phyloP scores from a whole-genome alignment of 2,888 invertebrate species.

The Tachina fera region DNA sequence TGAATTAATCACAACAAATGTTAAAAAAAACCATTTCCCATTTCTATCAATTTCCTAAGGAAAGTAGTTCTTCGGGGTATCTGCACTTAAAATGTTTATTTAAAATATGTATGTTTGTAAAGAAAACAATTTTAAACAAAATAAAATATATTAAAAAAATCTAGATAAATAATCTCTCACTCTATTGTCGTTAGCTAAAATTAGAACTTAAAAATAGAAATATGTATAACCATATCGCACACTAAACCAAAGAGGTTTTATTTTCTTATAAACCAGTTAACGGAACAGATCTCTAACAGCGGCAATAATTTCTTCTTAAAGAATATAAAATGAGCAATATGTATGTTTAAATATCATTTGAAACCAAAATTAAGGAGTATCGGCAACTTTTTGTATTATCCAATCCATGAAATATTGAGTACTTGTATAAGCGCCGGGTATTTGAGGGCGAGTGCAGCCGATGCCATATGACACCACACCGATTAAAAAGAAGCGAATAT shows the following conservation, averaged over 20 bases:
- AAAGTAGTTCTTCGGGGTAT: background rate
- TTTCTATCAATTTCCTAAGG: too few relatives aligned
- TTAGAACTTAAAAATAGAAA: slow-evolving; percentile 40
- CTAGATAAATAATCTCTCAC: slow-evolving; percentile 65
- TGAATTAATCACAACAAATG: background rate
- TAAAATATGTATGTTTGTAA: too few relatives aligned
- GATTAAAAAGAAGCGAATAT: slow-evolving; percentile 83
- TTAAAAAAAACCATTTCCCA: slow-evolving; percentile 1
- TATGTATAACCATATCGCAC: too few relatives aligned
- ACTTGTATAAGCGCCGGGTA: slow-evolving; percentile 87
- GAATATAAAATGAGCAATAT: too few relatives aligned
- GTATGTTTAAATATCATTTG: background rate
- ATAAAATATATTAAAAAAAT: slow-evolving; percentile 29
- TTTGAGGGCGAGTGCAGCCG: slow-evolving; percentile 86
- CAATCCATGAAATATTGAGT: slow-evolving; percentile 86
- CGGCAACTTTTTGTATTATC: slow-evolving; percentile 83
- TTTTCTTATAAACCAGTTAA: too few relatives aligned
- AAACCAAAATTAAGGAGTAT: slow-evolving; percentile 73
- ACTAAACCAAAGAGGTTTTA: too few relatives aligned
- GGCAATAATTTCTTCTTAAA: too few relatives aligned
- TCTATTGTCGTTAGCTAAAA: slow-evolving; percentile 12
- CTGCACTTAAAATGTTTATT: slow-evolving; percentile 23
- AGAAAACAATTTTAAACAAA: slow-evolving; percentile 7
- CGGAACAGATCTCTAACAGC: too few relatives aligned
- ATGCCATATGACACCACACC: slow-evolving; percentile 88